Evolutionary conservation across 2,797 vertebrate genomes (phyloP), one percentile per base, ranked within the genome.

Genomic region (Linurgus olivaceus): DNA sequence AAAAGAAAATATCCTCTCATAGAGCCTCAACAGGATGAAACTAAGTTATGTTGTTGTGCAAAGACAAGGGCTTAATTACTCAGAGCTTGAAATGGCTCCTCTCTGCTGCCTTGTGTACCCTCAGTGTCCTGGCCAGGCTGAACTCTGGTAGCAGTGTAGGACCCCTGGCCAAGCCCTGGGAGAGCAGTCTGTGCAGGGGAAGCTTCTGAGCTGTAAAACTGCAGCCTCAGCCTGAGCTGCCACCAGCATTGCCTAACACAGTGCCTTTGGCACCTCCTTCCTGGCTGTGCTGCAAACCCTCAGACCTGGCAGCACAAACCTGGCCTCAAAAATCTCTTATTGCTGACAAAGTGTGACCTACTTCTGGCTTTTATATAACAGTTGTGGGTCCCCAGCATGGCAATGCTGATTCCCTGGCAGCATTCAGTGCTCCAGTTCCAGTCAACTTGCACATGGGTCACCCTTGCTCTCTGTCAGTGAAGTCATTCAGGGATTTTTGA

Each of bases 301-400:
- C 67, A 82, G 51, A 72, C 17, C 72, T 78, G 35, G 37, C 73
- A 86, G 77, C 24, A 77, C 40, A 91, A 71, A 85, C 38, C 7
- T 33, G 20, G 17, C 63, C 51, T 67, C 42, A 55, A 10, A 85
- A 90, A 70, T 57, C 28, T 26, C 18, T n/a, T 52, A 17, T 9
- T 90, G 45, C 33, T 79, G 62, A 45, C 54, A 44, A 70, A 88
- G 11, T 72, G 47, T 73, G 87, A 81, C 55, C 67, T 62, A 3
- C 51, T 93, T 91, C 35, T 84, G 26, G 23, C 37, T 86, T 91
- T 90, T 90, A 70, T 62, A 11, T 79, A 84, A 80, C 37, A 59
- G 24, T 2, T 20, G 37, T 71, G 31, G 3, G 1, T 71, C 23
- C 73, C 37, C 35, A 59, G 52, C 12, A 50, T 0, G 2, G 38